Evolutionary conservation across 2,888 invertebrate species (phyloP).

Genomic region (Hypena proboscidalis): DNA sequence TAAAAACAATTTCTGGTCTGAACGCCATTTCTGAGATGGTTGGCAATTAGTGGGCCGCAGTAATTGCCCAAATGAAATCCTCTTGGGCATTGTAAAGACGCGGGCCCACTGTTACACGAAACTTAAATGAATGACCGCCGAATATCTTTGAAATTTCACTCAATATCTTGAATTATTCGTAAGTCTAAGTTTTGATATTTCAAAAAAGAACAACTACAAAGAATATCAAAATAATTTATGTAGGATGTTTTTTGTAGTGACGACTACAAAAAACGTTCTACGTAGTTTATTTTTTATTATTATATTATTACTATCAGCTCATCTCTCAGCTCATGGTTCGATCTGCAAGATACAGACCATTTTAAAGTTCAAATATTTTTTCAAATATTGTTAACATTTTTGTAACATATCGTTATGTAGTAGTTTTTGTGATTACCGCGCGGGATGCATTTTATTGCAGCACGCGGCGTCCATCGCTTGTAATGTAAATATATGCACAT

Average conservation of each 20-base stretch:
- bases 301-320: too few relatives aligned
- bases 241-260: too few relatives aligned
- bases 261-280: too few relatives aligned
- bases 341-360: too few relatives aligned
- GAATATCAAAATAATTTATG: too few relatives aligned
- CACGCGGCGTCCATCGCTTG: constrained; percentile 12
- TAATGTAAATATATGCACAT: constrained; percentile 16
- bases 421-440: constrained; percentile 32
- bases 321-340: too few relatives aligned
- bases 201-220: too few relatives aligned
- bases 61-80: constrained; percentile 65
- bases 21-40: constrained; percentile 62
- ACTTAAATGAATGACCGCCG: constrained; percentile 54
- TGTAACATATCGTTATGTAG: constrained; percentile 44
- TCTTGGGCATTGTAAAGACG: constrained; percentile 50
- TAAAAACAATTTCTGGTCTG: constrained; percentile 65
- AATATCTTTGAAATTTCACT: constrained; percentile 47
- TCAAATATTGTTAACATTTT: too few relatives aligned
- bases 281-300: too few relatives aligned
- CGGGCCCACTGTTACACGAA: constrained; percentile 43
- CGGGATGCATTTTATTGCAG: constrained; percentile 40
- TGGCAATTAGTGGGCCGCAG: constrained; percentile 61
- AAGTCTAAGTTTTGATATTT: constrained; percentile 38
- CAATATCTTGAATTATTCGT: constrained; percentile 45
- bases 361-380: too few relatives aligned